Base-by-base conservation (phyloP, 2,888 invertebrate genomes). In the Drosophila neotestacea region DNA sequence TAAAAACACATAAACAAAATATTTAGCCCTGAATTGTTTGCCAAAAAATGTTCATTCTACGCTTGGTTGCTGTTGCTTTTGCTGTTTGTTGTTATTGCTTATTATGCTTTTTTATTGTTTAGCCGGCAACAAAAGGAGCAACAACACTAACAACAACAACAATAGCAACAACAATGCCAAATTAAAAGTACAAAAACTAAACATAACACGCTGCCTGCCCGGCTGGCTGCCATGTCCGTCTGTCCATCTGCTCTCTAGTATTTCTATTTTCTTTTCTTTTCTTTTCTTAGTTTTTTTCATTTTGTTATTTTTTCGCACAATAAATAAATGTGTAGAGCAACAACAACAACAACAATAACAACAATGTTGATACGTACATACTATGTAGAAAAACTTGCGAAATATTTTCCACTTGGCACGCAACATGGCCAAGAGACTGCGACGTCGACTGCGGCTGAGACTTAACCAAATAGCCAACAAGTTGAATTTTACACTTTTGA, bases 1-100 rank as follows among this genome's bases (percentile, higher is more conserved):
- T 76, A 75, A 75, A 76, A 75, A 72, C 81, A 70, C 75, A 82
- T 73, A 88, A 85, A 75, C 82, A 83, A 89, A 89, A 82, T 85
- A 89, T 89, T 89, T 90, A 89, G 88, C 89, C 90, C 87, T 89
- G 90, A 89, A 90, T 85, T 88, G 85, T 79, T 90, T 89, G 89
- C 89, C 90, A 89, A 89, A 85, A 87, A 85, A 86, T 79, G 71
- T 76, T 77, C 62, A 71, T 66, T 71, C 51, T 67, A 58, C 46
- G 58, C 58, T 58, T 46, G 46, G 36, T 70, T 55, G 55, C 55
- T 42, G 34, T n/a, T 46, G 52, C 38, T 44, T 70, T 44, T 46
- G 52, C 38, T 47, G 69, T 44, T 55, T 72, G 36, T 52, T 75
- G 62, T 52, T 71, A 47, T 65, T 67, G 66, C 70, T 72, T 80